Base-by-base conservation (phyloP, 2,797 vertebrate genomes). In the Sus cebifrons region DNA sequence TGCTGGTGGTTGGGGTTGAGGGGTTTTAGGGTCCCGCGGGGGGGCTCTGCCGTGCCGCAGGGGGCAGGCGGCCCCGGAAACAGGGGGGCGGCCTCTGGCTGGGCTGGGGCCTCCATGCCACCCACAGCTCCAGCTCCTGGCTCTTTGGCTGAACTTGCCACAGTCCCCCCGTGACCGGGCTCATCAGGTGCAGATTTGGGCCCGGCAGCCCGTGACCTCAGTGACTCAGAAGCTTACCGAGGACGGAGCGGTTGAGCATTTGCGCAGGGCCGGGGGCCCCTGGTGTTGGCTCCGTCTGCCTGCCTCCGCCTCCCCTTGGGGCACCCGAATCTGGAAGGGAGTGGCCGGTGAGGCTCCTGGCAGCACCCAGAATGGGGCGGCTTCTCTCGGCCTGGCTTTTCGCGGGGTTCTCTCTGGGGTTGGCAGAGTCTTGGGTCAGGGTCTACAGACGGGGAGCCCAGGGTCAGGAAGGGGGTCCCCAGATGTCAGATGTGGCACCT, bases 1-100 rank as follows among this genome's bases (percentile, higher is more conserved):
- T 93, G 97, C 98, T 95, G 97, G 68, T 92, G 97, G 94, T 64
- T 91, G 97, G 97, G 94, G 97, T 97, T 95, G 97, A 90, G 96
- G 96, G 96, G 98, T 97, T 96, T 95, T 86, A 90, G 97, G 97
- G 97, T 96, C 96, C 78, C 94, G 93, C 86, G 0, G 95, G 88
- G 90, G 95, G 89, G 97, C 95, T 97, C 96, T 44, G 92, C 93
- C 86, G 86, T 18, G 95, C 60, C 74, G 97, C 77, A 62, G 86
- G 91, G 95, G 96, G 27, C 3, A 0, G 21, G 74, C 16, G 13
- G 77, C 10, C 58, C 75, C 1, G 1, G 16, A 11, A 36, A 1
- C 8, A 36, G 3, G 2, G 17, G 1, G 20, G 5, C 15, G 12
- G 12, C 52, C 6, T 0, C 1, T 62, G 60, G 60, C 11, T 13